Evolutionary conservation across 1,140 invertebrate genomes (phyloP).

Genomic region (Copidosoma floridanum): DNA sequence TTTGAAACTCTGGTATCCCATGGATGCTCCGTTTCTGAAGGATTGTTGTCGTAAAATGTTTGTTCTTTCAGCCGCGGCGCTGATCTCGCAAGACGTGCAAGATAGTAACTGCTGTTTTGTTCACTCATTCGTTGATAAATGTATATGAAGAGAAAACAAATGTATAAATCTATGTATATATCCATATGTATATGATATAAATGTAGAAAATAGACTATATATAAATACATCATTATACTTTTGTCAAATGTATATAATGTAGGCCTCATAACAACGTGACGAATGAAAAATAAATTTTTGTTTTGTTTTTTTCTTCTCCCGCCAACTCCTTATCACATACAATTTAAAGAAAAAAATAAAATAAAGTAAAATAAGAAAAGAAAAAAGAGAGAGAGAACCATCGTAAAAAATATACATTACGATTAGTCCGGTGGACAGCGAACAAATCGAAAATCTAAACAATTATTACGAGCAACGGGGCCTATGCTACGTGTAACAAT

Average conservation of each 20-base stretch:
- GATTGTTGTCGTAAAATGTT: conserved; percentile 34
- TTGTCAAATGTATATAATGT: conserved; percentile 8
- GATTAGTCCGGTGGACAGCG: conserved; percentile 1
- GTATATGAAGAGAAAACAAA: conserved; percentile 5
- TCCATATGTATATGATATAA: too few species aligned
- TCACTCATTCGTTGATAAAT: conserved; percentile 1
- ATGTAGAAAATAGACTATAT: conserved; percentile 23
- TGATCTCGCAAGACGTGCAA: conserved; percentile 13
- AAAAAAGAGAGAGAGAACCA: conserved; percentile 11
- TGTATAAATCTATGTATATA: conserved; percentile 1
- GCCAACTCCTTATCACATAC: too few species aligned
- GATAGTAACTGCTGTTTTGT: background rate
- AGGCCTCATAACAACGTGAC: conserved; percentile 2
- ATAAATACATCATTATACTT: conserved; percentile 16
- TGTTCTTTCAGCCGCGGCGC: background rate
- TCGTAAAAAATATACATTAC: conserved; percentile 4
- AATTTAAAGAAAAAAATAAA: too few species aligned
- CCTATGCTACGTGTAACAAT: too few species aligned
- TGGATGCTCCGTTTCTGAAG: conserved; percentile 25
- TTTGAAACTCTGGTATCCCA: too few species aligned
- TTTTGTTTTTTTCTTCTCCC: background rate
- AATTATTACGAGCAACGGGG: too few species aligned
- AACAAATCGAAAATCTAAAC: conserved; percentile 2
- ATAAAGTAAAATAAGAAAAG: too few species aligned
- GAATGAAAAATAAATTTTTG: conserved; percentile 3